phyloP scores from a whole-genome alignment of 2,113 vertebrate species.

The Neoarius graeffei region DNA sequence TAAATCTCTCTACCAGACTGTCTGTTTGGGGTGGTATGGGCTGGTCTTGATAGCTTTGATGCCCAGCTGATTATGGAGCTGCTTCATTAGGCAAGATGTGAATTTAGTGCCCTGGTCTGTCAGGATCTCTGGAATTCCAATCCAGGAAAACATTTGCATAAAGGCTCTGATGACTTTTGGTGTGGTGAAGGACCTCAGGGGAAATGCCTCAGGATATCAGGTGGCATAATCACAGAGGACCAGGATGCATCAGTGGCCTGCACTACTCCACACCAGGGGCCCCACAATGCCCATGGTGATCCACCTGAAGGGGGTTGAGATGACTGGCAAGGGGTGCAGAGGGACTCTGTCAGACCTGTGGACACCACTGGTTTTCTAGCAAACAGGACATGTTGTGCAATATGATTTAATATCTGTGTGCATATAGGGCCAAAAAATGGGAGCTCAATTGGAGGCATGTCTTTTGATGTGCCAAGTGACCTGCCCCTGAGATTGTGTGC shows the following conservation, averaged over 20 bases:
- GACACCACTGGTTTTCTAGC: not conserved
- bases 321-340: not conserved
- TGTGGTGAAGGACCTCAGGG: not conserved
- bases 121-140: not conserved
- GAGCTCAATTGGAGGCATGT: not conserved
- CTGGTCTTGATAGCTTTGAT: not conserved
- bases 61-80: not conserved
- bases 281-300: not conserved
- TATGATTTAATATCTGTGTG: not conserved
- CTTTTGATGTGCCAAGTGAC: too few species aligned
- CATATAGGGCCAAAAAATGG: not conserved
- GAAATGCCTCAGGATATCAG: not conserved
- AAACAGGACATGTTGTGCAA: not conserved
- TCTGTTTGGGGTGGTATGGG: conserved; percentile 3
- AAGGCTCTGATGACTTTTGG: not conserved
- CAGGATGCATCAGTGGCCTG: not conserved
- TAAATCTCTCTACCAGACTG: not conserved
- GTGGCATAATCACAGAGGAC: not conserved
- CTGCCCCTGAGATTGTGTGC: too few species aligned
- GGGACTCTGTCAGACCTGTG: not conserved
- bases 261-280: not conserved
- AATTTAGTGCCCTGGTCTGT: conserved; percentile 7
- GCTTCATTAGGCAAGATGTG: not conserved
- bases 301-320: not conserved
- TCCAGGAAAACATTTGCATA: not conserved